Base-by-base conservation (phyloP, 2,888 invertebrate genomes). In the Melitaea athalia region DNA sequence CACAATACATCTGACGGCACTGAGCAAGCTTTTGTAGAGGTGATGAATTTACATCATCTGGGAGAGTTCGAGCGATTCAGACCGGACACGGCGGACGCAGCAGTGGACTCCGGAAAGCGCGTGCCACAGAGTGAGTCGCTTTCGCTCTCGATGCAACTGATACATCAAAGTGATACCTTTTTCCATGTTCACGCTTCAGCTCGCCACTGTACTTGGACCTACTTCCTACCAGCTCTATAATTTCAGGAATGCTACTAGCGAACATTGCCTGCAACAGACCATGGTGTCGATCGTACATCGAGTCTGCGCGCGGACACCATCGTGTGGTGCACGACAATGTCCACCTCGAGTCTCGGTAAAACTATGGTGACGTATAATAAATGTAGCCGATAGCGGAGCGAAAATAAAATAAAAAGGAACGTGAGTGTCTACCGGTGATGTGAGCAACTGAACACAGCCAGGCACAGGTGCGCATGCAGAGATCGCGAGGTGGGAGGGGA, bases 191-290 rank as follows among this genome's bases (percentile, higher is more conserved):
- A 94, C 98, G 97, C 95, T 98, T 99, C 95, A 98, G 99, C 94
- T 98, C 97, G 93, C 99, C 99, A 94, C 98, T 97, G 96, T 99
- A 99, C 95, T 99, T 99, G 95, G 98, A 98, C 94, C 99, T 97
- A 95, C 97, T 97, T 94, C 99, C 98, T 95, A 99, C 97, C 95
- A 99, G 98, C 95, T 99, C 99, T 95, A 98, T 98, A 95, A 99
- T 99, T 96, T 99, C 99, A 93, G 99, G 99, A 94, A 99, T 98
- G 96, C 98, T 98, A 96, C 98, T 98, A 95, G 99, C 99, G 97
- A 99, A 99, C 96, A 99, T 98, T 95, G 99, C 99, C 98, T 98
- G 96, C 94, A 96, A 95, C 95, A 94, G 95, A 94, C 92, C 92
- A 92, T 88, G 92, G 92, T 89, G 92, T 87, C 89, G 89, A 84